A percentile compares a stretch with the other conserved stretches of the same genome.
These are phyloP conservation scores for Cebidichthys violaceus DNA, from an alignment of 2,113 vertebrate species.

Conservation along the genomic window DNA sequence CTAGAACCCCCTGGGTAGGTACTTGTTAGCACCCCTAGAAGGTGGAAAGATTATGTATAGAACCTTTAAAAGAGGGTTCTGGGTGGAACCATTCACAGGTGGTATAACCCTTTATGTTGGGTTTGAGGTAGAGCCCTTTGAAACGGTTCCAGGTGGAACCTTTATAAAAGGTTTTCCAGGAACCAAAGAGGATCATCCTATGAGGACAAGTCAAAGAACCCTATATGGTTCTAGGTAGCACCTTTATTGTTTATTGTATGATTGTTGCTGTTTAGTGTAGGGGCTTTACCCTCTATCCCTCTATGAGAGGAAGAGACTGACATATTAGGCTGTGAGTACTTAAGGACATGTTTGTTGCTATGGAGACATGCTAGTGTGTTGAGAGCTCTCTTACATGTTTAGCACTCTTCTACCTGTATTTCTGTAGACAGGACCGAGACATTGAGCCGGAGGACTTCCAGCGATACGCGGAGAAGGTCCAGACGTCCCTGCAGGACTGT, in stretches of 20 bases:
- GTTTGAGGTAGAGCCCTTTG: no score
- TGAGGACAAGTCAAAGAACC: no score
- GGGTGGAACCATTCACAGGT: no score
- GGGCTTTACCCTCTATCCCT: not conserved
- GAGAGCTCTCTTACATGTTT: not conserved
- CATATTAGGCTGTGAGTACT: conserved; percentile 1
- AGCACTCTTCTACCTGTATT: conserved; percentile 1
- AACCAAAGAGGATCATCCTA: no score
- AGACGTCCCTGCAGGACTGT: conserved; percentile 91
- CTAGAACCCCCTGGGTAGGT: not conserved
- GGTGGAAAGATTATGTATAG: not conserved
- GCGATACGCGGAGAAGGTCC: conserved; percentile 90
- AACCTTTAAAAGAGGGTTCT: no score
- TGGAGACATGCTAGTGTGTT: conserved; percentile 18
- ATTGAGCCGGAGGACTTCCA: conserved; percentile 98
- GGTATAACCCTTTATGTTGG: no score
- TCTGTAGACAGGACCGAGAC: conserved; percentile 89
- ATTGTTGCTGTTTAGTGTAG: not conserved
- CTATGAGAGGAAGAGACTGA: not conserved
- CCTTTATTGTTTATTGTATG: no score
- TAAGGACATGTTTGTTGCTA: conserved; percentile 13
- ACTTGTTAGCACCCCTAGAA: not conserved
- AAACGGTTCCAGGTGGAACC: no score
- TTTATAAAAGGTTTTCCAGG: no score
- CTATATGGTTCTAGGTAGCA: no score